Evolutionary conservation across 2,113 vertebrate species (phyloP).

Genomic region (Microcebus tavaratra): DNA sequence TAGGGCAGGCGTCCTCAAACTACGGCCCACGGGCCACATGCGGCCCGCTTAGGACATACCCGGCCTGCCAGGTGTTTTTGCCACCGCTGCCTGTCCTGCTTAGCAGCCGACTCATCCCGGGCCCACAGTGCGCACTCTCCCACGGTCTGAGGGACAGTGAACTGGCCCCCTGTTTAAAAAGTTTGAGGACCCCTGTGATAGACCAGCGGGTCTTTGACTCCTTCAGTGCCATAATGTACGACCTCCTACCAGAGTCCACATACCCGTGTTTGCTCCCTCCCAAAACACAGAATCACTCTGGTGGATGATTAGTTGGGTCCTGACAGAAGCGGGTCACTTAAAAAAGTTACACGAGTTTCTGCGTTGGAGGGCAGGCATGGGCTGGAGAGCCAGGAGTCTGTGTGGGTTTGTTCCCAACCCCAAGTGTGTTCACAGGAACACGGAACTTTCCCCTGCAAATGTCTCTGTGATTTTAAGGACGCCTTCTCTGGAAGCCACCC

Average conservation of each 20-base stretch:
- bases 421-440: not conserved
- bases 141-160: no score
- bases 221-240: fast-evolving
- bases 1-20: no score
- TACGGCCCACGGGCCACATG: no score
- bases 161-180: no score
- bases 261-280: no score
- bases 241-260: not conserved
- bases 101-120: no score
- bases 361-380: not conserved
- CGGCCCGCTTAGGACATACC: no score
- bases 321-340: not conserved
- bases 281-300: not conserved
- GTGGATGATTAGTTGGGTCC: not conserved
- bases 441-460: fast-evolving
- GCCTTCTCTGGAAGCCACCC: not conserved
- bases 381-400: not conserved
- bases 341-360: not conserved
- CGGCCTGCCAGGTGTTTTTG: no score
- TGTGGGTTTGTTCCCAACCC: not conserved
- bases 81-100: no score
- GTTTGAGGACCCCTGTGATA: no score
- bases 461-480: not conserved
- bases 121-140: no score
- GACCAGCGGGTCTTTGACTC: not conserved